These are phyloP conservation scores for Drosophila kepulauana DNA, from an alignment of 1,140 invertebrate genomes.

Conservation along the genomic window DNA sequence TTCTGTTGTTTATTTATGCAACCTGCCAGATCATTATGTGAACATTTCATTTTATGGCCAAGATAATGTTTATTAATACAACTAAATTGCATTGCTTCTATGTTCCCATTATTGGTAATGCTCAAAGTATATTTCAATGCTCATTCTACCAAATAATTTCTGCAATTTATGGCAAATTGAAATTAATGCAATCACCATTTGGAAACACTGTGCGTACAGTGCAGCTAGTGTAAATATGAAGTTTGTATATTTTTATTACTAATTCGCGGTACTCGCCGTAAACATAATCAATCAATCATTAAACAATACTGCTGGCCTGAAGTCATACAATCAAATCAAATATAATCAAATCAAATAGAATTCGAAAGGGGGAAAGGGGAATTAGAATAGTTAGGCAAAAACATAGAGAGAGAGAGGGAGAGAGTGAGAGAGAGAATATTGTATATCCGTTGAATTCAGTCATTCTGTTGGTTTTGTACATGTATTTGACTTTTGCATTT, in stretches of 20 bases:
- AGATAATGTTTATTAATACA: too few relatives aligned
- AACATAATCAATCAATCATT: constrained; percentile 68
- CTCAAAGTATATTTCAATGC: too few relatives aligned
- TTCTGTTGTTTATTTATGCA: too few relatives aligned
- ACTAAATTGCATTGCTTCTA: too few relatives aligned
- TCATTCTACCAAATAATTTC: too few relatives aligned
- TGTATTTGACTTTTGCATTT: constrained; percentile 75
- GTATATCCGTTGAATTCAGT: constrained; percentile 1
- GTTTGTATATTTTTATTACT: not conserved
- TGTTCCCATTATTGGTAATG: too few relatives aligned
- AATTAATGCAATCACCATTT: not conserved
- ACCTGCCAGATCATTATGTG: too few relatives aligned
- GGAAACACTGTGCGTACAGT: not conserved
- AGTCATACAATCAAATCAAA: constrained; percentile 68
- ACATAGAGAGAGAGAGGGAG: not conserved
- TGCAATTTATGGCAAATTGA: not conserved
- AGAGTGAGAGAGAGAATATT: not conserved
- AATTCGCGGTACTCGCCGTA: constrained; percentile 8
- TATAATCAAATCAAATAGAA: constrained; percentile 34
- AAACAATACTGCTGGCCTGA: constrained; percentile 56
- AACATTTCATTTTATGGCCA: too few relatives aligned
- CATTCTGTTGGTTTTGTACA: constrained; percentile 20
- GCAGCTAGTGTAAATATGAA: not conserved
- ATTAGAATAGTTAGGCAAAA: constrained; percentile 4
- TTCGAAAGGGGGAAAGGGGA: constrained; percentile 30